Evolutionary conservation across 2,888 invertebrate species (phyloP).

Genomic region (Ochropleura plecta): DNA sequence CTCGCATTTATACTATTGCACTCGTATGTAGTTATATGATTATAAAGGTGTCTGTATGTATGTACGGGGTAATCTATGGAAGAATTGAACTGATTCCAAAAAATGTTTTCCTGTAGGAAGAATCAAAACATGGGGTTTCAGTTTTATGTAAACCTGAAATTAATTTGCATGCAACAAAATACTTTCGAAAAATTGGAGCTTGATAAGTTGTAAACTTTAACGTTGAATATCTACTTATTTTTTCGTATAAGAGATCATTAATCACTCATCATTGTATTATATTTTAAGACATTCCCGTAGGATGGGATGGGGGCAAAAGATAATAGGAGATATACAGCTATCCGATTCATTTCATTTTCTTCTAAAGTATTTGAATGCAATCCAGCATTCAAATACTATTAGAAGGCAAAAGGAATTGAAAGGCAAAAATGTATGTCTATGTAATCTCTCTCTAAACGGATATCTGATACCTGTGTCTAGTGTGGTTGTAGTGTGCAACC

Average conservation of each 20-base stretch:
- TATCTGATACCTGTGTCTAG: not conserved
- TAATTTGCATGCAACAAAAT: not conserved
- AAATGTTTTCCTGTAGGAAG: not conserved
- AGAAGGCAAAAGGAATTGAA: slow-evolving; percentile 17
- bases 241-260: too few species aligned
- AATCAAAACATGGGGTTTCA: slow-evolving; percentile 17
- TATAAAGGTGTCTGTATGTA: not conserved
- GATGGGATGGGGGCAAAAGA: not conserved
- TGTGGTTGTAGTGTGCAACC: not conserved
- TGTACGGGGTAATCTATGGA: not conserved
- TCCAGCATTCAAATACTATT: slow-evolving; percentile 3
- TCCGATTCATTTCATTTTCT: not conserved
- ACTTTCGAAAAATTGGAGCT: slow-evolving; percentile 23
- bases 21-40: not conserved
- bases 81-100: not conserved
- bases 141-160: slow-evolving; percentile 36
- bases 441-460: too few species aligned
- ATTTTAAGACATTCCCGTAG: not conserved
- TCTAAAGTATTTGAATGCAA: too few species aligned
- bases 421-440: slow-evolving; percentile 17
- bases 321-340: not conserved
- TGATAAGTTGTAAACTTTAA: slow-evolving; percentile 2
- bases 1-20: not conserved
- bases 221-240: too few species aligned
- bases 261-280: too few species aligned